Conservation (phyloP, 2,797 vertebrate genomes). For the Notamacropus eugenii region DNA sequence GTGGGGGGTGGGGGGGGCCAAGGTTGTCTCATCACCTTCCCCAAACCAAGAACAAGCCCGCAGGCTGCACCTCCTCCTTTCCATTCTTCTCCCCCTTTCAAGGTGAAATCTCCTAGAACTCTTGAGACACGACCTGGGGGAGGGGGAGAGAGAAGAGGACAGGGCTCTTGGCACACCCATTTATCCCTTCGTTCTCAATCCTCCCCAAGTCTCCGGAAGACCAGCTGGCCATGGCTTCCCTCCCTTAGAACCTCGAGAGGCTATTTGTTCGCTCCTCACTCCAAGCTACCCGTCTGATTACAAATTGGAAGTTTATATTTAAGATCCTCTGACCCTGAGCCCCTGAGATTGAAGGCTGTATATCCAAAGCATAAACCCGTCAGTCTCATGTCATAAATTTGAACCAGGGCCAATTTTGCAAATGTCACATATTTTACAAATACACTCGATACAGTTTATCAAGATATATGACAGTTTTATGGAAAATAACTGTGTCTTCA, state of each 20-base stretch:
- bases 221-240: neutral
- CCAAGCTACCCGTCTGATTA: neutral
- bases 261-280: neutral
- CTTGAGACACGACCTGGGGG: neutral
- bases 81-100: neutral
- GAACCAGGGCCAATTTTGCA: constrained; percentile 6
- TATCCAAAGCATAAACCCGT: constrained; percentile 12
- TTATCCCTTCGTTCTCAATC: neutral
- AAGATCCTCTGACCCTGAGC: constrained; percentile 1
- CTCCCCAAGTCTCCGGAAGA: neutral
- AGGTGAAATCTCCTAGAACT: neutral
- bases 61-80: neutral
- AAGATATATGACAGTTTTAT: constrained; percentile 10
- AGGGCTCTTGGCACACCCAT: neutral
- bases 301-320: constrained; percentile 20
- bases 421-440: constrained; percentile 25
- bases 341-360: constrained; percentile 1
- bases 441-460: constrained; percentile 4
- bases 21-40: neutral
- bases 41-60: neutral
- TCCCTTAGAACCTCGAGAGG: neutral
- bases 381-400: constrained; percentile 19
- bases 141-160: neutral
- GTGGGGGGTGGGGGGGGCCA: neutral
- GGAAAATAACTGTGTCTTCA: constrained; percentile 10